These are phyloP conservation scores for Lycia hirtaria DNA, from an alignment of 2,888 invertebrate species.

Conservation along the genomic window DNA sequence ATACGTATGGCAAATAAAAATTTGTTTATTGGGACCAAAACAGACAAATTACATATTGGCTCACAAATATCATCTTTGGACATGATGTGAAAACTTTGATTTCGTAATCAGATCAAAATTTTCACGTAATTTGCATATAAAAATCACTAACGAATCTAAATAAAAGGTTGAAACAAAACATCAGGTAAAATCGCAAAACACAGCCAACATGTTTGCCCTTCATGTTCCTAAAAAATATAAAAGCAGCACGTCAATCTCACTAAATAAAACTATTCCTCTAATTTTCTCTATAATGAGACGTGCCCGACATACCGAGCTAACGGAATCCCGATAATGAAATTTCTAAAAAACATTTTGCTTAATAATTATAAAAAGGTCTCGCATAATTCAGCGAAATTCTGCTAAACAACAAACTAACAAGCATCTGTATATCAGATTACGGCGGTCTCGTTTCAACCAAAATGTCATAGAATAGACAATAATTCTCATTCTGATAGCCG, in stretches of 20 bases:
- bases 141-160: too few species aligned
- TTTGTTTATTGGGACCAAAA: too few species aligned
- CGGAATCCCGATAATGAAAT: not conserved
- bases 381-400: not conserved
- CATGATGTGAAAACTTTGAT: too few species aligned
- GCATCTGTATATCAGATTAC: not conserved
- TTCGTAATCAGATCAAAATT: too few species aligned
- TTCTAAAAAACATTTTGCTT: not conserved
- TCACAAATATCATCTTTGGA: too few species aligned
- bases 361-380: not conserved
- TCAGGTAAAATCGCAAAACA: too few species aligned
- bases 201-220: too few species aligned
- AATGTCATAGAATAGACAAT: not conserved
- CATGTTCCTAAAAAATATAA: too few species aligned
- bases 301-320: not conserved
- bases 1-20: too few species aligned
- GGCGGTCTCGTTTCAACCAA: not conserved
- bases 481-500: conserved; percentile 11
- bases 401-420: not conserved
- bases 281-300: conserved; percentile 1
- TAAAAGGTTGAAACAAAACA: too few species aligned
- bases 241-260: not conserved
- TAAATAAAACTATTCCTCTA: not conserved
- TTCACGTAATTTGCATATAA: too few species aligned
- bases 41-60: too few species aligned